Base-by-base conservation (phyloP, 2,888 invertebrate species). In the Reticulitermes lucifugus region DNA sequence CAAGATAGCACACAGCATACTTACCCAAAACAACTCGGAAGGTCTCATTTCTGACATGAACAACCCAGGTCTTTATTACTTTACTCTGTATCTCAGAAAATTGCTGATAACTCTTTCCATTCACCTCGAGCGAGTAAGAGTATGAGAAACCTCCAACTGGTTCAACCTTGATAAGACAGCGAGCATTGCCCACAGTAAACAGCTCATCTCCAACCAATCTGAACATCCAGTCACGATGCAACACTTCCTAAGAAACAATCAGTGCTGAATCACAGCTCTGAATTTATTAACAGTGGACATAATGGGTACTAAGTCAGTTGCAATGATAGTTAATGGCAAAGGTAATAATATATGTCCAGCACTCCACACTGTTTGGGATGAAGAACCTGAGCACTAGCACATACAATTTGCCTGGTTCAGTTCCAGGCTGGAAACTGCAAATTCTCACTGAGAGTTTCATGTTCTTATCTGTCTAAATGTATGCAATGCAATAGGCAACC, bases 211-310 rank as follows among this genome's bases (percentile, higher is more conserved):
- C 98, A 0, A 98, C 98, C 79, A 98, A 90, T 89, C 96, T 96
- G 90, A 98, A 98, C 97, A 98, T 97, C 97, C 97, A 98, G 86
- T 98, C 97, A 86, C 94, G 93, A 25, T 95, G 92, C n/a, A 84
- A 10, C 55, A 86, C n/a, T n/a, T 84, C 80, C 81, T 84, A 71
- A 10, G 73, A 46, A 18, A 18, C 14, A 55, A 55, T 14, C 14
- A 14, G 14, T 51, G 46, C 46, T 51, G 46, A 51, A 14, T 51
- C 9, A 55, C 55, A 55, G 55, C 12, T 18, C 55, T 55, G 14
- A 55, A 1, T 55, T 55, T 5, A 55, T 55, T 55, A 55, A 18
- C 18, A 4, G 18, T 18, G 55, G 12, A 9, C 46, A 46, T 46
- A 46, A 46, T 46, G 46, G 46, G 46, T 46, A 46, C 7, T 46